These are phyloP conservation scores for Avahi laniger DNA, from an alignment of 2,797 vertebrate species.

Conservation along the genomic window DNA sequence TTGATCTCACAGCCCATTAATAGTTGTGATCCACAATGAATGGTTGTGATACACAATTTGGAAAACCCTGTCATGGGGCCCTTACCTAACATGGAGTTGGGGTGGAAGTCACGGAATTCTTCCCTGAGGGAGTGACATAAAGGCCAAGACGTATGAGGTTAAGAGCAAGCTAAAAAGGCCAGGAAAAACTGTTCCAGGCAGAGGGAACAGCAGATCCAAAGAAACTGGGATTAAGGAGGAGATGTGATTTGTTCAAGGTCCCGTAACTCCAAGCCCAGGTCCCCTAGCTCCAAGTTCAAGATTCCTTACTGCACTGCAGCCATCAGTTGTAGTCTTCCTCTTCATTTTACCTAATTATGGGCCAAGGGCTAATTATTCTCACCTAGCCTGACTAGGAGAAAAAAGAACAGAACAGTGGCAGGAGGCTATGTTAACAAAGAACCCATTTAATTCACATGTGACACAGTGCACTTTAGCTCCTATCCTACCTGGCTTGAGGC, in stretches of 20 bases:
- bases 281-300: background rate
- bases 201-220: background rate
- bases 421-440: conserved; percentile 53
- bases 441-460: conserved; percentile 7
- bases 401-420: background rate
- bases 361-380: background rate
- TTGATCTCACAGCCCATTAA: background rate
- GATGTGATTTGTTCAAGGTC: background rate
- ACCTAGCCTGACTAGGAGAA: background rate
- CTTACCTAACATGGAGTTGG: background rate
- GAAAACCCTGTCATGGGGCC: background rate
- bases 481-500: conserved; percentile 33
- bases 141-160: background rate
- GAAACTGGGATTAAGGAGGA: background rate
- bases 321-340: background rate
- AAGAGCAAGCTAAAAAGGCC: background rate
- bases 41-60: background rate
- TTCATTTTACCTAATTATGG: background rate
- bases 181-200: background rate
- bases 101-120: background rate
- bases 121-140: background rate
- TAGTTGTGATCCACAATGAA: background rate
- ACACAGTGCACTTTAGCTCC: conserved; percentile 30
- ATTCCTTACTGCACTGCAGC: background rate
- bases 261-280: background rate